Conservation (phyloP, 2,797 vertebrate genomes). For the Molossus alvarezi region DNA sequence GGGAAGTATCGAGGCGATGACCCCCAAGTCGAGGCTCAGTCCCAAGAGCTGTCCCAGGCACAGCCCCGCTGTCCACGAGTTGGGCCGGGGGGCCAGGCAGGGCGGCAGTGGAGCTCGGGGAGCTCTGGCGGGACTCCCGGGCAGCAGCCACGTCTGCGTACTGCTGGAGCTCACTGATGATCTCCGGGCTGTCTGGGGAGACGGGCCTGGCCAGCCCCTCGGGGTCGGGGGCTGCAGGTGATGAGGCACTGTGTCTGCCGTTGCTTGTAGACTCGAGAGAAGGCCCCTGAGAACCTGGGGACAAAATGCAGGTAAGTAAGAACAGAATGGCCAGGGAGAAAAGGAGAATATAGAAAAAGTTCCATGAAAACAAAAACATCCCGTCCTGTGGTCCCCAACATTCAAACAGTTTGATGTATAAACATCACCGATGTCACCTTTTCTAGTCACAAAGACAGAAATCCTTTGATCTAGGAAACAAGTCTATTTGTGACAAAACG, state of each 20-base stretch:
- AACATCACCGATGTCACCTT: slow-evolving; percentile 7
- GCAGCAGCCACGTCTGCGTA: slow-evolving; percentile 92
- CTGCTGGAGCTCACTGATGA: slow-evolving; percentile 96
- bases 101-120: slow-evolving; percentile 83
- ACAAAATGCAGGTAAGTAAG: slow-evolving; percentile 74
- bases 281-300: slow-evolving; percentile 92
- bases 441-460: slow-evolving; percentile 44
- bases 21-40: slow-evolving; percentile 86
- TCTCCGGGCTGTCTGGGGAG: slow-evolving; percentile 96
- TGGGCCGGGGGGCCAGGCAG: slow-evolving; percentile 84
- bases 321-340: slow-evolving; percentile 49
- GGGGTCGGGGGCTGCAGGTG: slow-evolving; percentile 92
- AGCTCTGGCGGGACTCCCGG: slow-evolving; percentile 89
- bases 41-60: slow-evolving; percentile 86
- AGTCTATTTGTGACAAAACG: background rate
- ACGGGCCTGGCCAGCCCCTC: slow-evolving; percentile 92
- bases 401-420: background rate
- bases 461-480: slow-evolving; percentile 5
- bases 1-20: slow-evolving; percentile 86
- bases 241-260: slow-evolving; percentile 96
- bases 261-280: slow-evolving; percentile 91
- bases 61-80: slow-evolving; percentile 80
- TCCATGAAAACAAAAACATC: background rate
- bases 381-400: background rate
- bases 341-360: background rate